Base-by-base conservation (phyloP, 2,888 invertebrate species). In the Steinernema scapterisci region DNA sequence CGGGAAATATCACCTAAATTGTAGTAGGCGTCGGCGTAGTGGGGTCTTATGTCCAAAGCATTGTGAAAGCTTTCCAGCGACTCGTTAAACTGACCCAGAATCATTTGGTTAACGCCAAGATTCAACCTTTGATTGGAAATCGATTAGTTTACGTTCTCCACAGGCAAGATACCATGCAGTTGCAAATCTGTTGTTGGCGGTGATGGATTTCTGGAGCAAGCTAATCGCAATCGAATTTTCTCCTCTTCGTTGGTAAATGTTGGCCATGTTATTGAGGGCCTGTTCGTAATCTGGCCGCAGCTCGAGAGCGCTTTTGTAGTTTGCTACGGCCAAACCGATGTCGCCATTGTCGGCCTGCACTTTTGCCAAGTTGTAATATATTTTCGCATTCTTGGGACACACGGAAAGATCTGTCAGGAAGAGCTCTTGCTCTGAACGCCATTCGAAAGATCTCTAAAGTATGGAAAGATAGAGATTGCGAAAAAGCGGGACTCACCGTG, bases 371-470 rank as follows among this genome's bases (percentile, higher is more conserved):
- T 97, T 97, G 88, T 97, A 97, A 83, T 91, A 91, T 79, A 89
- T 89, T 91, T 97, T 97, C 23, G 97, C 96, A 90, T 97, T 97
- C 70, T 92, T 90, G 0, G 97, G 95, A 87, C 97, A 97, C 19
- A 97, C 94, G 27, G 90, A 87, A n/a, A 93, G 88, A 0, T 93
- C 97, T 31, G 93, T 93, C 70, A 90, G 89, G 88, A 95, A 97
- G 46, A 97, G 89, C 5, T 70, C 73, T 7, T 79, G 52, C 54
- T 82, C 81, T 11, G 44, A 77, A 19, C 72, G 75, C 84, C 84
- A 84, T 31, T 83, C 79, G 7, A 31, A 21, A 9, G 78, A 74
- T 52, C 84, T 54, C 83, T 84, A 81, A 78, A 38, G 38, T 9
- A 38, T 2, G 23, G 6, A 21, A 63, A 25, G 31, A 27, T 7